These are phyloP conservation scores for Stenopsyche tienmushanensis DNA, from an alignment of 1,140 invertebrate species.

Conservation along the genomic window DNA sequence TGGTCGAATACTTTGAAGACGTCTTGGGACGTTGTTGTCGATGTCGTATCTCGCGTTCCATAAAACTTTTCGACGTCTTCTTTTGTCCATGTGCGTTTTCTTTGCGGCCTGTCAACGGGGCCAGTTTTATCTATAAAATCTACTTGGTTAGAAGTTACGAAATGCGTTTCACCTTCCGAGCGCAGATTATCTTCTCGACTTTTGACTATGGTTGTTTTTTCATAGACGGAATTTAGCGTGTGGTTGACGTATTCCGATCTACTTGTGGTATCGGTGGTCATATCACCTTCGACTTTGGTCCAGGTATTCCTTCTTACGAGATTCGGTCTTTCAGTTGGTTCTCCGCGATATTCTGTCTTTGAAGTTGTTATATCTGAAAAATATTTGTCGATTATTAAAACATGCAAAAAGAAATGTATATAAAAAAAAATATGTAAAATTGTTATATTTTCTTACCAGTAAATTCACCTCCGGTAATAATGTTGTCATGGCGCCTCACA, in stretches of 20 bases:
- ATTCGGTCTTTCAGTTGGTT: slow-evolving; percentile 63
- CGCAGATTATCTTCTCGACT: slow-evolving; percentile 65
- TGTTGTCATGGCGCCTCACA: slow-evolving; percentile 62
- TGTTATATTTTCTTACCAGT: slow-evolving; percentile 43
- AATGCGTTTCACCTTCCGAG: slow-evolving; percentile 64
- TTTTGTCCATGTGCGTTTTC: slow-evolving; percentile 68
- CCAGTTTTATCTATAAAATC: slow-evolving; percentile 61
- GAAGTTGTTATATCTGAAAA: slow-evolving; percentile 64
- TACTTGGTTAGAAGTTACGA: slow-evolving; percentile 61
- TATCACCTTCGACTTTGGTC: slow-evolving; percentile 75
- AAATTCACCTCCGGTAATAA: slow-evolving; percentile 61
- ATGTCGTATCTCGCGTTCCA: slow-evolving; percentile 57
- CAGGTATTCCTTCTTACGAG: slow-evolving; percentile 78
- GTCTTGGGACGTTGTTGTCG: slow-evolving; percentile 59
- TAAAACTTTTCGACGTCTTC: slow-evolving; percentile 68
- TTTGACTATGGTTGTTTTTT: slow-evolving; percentile 59
- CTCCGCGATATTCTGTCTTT: slow-evolving; percentile 66
- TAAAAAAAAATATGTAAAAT: too few relatives aligned
- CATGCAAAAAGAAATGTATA: not conserved
- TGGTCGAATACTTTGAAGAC: slow-evolving; percentile 56
- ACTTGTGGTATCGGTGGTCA: slow-evolving; percentile 66
- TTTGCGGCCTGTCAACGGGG: slow-evolving; percentile 56
- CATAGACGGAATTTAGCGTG: slow-evolving; percentile 55
- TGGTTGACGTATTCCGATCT: slow-evolving; percentile 66
- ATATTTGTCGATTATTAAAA: not conserved